Conservation (phyloP, 1,140 invertebrate genomes). For the Apis dorsata region DNA sequence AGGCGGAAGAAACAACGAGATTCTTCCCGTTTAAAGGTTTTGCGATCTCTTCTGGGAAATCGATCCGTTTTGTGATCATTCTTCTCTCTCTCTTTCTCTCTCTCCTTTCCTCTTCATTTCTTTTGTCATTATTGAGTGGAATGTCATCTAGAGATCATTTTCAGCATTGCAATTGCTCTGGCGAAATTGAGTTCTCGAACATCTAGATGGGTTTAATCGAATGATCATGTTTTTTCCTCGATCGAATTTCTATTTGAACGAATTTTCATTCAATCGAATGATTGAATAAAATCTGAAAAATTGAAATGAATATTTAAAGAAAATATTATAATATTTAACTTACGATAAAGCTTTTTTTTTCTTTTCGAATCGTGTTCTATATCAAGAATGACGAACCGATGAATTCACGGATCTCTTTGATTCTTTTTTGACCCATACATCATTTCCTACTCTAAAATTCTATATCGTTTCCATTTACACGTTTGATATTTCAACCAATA, state of each 20-base stretch:
- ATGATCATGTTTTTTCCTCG: background rate
- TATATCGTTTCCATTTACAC: no score
- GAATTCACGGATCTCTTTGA: no score
- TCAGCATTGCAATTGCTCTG: constrained; percentile 66
- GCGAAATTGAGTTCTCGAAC: constrained; percentile 71
- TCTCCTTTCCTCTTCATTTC: constrained; percentile 19
- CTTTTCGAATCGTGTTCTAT: no score
- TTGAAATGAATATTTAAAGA: background rate
- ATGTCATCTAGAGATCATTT: constrained; percentile 69
- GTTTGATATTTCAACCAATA: no score
- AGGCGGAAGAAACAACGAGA: constrained; percentile 43
- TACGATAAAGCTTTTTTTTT: no score
- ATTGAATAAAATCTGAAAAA: no score
- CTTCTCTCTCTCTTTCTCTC: constrained; percentile 6
- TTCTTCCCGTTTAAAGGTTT: constrained; percentile 47
- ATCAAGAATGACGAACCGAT: no score
- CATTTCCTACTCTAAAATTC: no score
- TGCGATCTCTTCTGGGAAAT: constrained; percentile 56
- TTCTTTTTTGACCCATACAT: no score
- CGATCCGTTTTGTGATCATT: background rate
- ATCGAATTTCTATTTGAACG: no score
- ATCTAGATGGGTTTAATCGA: constrained; percentile 66
- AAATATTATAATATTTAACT: background rate
- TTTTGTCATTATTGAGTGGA: constrained; percentile 68
- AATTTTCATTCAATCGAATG: no score